These are phyloP conservation scores for Pseudolaguvia tuberculata DNA, from an alignment of 2,113 vertebrate genomes.

Conservation along the genomic window DNA sequence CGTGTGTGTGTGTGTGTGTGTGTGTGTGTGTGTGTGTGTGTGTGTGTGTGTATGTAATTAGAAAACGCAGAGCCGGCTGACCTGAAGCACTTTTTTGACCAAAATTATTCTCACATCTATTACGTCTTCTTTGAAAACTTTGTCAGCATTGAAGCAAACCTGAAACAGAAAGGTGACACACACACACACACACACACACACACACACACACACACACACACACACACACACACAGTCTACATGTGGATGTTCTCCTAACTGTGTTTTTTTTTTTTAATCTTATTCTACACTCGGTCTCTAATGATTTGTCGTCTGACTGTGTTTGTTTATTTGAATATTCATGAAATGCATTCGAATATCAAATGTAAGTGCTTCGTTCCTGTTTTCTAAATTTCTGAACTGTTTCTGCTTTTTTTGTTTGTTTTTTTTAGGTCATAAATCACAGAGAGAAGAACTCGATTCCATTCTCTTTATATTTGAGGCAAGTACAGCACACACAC, in stretches of 20 bases:
- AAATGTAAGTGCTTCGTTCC: no score
- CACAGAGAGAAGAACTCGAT: conserved; percentile 96
- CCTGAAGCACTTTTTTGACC: conserved; percentile 95
- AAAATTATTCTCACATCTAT: conserved; percentile 97
- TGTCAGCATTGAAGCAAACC: conserved; percentile 91
- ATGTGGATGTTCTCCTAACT: no score
- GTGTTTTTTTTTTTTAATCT: no score
- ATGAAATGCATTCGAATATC: not conserved
- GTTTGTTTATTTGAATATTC: not conserved
- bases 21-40: no score
- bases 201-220: conserved; percentile 40
- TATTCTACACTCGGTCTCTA: not conserved
- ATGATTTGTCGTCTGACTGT: no score
- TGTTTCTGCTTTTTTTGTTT: conserved; percentile 35
- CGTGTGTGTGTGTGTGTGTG: no score
- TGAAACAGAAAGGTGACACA: conserved; percentile 92
- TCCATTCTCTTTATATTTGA: conserved; percentile 99
- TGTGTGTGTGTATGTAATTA: no score
- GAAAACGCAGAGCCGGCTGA: conserved; percentile 91
- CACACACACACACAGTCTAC: not conserved
- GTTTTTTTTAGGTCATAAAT: conserved; percentile 84
- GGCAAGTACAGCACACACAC: conserved; percentile 70
- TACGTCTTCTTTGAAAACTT: conserved; percentile 99
- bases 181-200: not conserved
- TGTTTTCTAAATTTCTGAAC: not conserved